Percentiles rank a stretch among this genome's conserved stretches.
Conservation (phyloP, 2,113 vertebrate genomes). For the Nanorana parkeri region DNA sequence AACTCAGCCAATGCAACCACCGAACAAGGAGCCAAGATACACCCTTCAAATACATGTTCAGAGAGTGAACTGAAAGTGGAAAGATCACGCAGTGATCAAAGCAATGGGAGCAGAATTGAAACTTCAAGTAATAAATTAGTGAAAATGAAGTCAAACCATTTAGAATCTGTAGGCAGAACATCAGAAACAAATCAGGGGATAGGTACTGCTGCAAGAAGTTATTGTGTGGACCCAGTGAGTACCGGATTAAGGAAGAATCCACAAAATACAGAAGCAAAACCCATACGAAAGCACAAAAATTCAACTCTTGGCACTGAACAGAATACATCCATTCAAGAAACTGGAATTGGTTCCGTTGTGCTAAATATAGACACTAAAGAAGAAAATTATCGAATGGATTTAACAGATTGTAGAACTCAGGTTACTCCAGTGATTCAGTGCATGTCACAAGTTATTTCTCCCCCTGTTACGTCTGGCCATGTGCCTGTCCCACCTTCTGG, state of each 20-base stretch:
- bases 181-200: conserved; percentile 20
- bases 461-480: conserved; percentile 17
- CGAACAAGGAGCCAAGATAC: background rate
- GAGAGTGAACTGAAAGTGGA: background rate
- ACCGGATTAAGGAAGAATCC: background rate
- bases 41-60: background rate
- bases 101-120: background rate
- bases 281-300: background rate
- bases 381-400: background rate
- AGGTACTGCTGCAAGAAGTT: background rate
- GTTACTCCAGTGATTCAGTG: background rate
- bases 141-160: background rate
- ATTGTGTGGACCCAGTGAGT: background rate
- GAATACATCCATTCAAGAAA: background rate
- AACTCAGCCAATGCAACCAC: background rate
- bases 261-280: background rate
- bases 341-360: conserved; percentile 22
- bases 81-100: background rate
- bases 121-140: conserved; percentile 2
- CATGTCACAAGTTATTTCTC: background rate
- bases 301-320: background rate
- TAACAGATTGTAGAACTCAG: background rate
- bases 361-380: conserved; percentile 24
- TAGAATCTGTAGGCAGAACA: conserved; percentile 3
- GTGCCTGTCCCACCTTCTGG: conserved; percentile 62